A percentile compares a stretch with the other conserved stretches of the same genome.
Evolutionary conservation across 2,113 vertebrate genomes (phyloP).

Genomic region (Calidris pygmaea): DNA sequence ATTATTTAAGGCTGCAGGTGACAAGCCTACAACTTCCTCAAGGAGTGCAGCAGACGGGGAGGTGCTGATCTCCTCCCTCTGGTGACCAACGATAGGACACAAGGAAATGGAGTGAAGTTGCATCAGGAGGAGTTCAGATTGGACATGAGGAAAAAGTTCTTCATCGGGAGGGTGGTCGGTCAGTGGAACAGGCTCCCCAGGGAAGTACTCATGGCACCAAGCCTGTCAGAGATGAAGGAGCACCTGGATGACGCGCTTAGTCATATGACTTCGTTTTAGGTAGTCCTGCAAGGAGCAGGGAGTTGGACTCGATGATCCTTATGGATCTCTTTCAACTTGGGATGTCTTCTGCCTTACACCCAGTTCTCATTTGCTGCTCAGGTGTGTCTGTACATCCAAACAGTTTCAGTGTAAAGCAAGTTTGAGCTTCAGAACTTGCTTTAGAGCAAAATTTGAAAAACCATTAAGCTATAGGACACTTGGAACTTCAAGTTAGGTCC

Average conservation of each 20-base stretch:
- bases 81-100: rapidly evolving
- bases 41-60: rapidly evolving
- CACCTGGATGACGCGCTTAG: neutral
- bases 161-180: neutral
- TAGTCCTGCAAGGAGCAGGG: neutral
- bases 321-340: neutral
- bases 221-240: neutral
- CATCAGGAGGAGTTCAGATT: neutral
- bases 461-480: neutral
- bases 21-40: neutral
- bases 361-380: neutral
- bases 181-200: neutral
- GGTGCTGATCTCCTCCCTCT: neutral
- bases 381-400: neutral
- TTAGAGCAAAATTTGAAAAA: neutral
- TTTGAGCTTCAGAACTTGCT: neutral
- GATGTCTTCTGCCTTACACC: neutral
- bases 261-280: neutral
- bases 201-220: neutral
- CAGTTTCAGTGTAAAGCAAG: neutral
- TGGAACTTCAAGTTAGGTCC: neutral
- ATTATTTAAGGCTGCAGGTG: neutral
- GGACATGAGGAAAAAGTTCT: neutral
- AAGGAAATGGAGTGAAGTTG: neutral
- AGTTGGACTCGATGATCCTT: rapidly evolving